phyloP scores from a whole-genome alignment of 2,113 vertebrate species.

The Oriolus oriolus region DNA sequence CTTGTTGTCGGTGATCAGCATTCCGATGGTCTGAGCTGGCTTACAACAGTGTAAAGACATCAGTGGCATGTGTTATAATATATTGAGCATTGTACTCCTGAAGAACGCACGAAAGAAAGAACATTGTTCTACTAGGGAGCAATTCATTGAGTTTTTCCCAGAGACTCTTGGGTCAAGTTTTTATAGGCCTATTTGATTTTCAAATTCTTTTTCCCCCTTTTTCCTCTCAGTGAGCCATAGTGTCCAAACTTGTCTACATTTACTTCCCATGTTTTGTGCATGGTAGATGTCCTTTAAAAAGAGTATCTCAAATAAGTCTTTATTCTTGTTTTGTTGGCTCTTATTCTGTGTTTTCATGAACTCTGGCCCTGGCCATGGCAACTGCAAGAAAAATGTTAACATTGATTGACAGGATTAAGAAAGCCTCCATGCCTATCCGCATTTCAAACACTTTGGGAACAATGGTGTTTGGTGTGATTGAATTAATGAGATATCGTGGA shows the following conservation, averaged over 20 bases:
- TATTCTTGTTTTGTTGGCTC: conserved; percentile 98
- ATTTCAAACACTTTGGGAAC: conserved; percentile 99
- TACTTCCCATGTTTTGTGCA: conserved; percentile 96
- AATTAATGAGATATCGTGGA: conserved; percentile 99
- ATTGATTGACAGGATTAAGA: conserved; percentile 99
- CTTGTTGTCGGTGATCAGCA: conserved; percentile 73
- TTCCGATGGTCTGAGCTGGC: conserved; percentile 82
- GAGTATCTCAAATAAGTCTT: conserved; percentile 96
- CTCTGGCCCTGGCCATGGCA: conserved; percentile 99
- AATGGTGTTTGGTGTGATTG: conserved; percentile 98
- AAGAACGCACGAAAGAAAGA: conserved; percentile 85
- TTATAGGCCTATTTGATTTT: conserved; percentile 96
- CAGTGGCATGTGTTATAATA: conserved; percentile 91
- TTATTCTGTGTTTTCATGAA: conserved; percentile 99
- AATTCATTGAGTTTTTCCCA: conserved; percentile 98
- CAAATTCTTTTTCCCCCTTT: conserved; percentile 87
- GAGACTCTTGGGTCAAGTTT: conserved; percentile 98
- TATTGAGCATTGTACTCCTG: conserved; percentile 85
- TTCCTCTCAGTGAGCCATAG: conserved; percentile 82
- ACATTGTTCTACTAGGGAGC: conserved; percentile 87
- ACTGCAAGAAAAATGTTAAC: conserved; percentile 98
- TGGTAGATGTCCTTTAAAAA: conserved; percentile 97
- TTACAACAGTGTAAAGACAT: conserved; percentile 81
- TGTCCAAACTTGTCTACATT: conserved; percentile 97
- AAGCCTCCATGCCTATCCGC: conserved; percentile 89